phyloP scores from a whole-genome alignment of 2,113 vertebrate genomes.

The Sphyrna mokarran region DNA sequence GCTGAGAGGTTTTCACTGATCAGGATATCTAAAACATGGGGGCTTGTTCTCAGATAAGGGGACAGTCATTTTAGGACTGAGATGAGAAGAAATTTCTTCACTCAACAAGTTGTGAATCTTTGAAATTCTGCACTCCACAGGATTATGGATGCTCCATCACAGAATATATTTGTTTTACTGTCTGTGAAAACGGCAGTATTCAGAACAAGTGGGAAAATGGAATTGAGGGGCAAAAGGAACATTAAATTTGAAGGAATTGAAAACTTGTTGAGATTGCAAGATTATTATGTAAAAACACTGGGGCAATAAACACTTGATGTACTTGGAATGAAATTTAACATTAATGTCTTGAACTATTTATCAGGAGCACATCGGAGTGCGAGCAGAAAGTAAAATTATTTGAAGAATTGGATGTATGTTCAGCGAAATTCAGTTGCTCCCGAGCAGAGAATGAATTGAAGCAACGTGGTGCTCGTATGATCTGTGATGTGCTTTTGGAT shows the following conservation, averaged over 20 bases:
- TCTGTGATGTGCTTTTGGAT: slow-evolving; percentile 85
- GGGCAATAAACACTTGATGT: neutral
- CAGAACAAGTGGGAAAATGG: too few species aligned
- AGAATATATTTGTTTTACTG: too few species aligned
- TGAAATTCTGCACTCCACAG: too few species aligned
- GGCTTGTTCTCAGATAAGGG: too few species aligned
- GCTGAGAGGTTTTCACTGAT: too few species aligned
- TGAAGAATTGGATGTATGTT: slow-evolving; percentile 79
- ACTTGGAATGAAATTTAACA: neutral
- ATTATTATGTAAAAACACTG: neutral
- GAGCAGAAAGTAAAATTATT: slow-evolving; percentile 63
- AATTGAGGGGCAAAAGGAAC: neutral
- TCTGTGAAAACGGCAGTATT: too few species aligned
- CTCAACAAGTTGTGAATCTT: too few species aligned
- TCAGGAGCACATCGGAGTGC: slow-evolving; percentile 68
- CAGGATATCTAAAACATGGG: too few species aligned
- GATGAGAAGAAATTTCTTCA: too few species aligned
- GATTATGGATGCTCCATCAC: too few species aligned
- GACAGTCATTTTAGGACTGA: too few species aligned
- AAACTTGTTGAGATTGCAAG: neutral
- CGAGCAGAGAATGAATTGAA: slow-evolving; percentile 67
- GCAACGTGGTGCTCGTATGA: slow-evolving; percentile 63
- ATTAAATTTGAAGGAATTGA: neutral
- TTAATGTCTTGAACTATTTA: neutral
- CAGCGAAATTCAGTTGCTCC: slow-evolving; percentile 68